Conservation (phyloP, 1,140 invertebrate genomes). For the Drosophila triauraria region DNA sequence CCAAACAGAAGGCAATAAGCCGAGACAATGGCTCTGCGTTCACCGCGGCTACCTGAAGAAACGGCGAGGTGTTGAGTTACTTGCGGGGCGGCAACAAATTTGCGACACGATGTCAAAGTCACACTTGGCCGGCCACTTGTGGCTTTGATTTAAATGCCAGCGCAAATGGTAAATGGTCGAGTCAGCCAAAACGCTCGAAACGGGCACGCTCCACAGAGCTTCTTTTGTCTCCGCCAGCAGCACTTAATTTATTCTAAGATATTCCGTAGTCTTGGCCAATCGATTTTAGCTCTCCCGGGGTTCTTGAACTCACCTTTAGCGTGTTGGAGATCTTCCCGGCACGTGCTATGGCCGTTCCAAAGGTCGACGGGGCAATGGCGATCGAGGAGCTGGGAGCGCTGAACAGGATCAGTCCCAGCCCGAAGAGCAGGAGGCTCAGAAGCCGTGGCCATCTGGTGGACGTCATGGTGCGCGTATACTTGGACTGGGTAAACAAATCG, state of each 20-base stretch:
- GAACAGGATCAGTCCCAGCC: conserved; percentile 41
- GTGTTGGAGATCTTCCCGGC: conserved; percentile 87
- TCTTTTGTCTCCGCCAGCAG: conserved; percentile 16
- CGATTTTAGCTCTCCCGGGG: neutral
- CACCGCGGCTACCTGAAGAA: conserved; percentile 36
- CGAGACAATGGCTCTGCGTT: conserved; percentile 48
- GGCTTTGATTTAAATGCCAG: conserved; percentile 55
- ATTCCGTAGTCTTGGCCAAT: neutral
- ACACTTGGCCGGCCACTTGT: conserved; percentile 23
- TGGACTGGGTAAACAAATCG: conserved; percentile 59
- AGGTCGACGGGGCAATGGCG: conserved; percentile 87
- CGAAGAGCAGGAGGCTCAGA: conserved; percentile 44
- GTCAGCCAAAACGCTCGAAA: conserved; percentile 56
- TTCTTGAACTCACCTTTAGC: conserved; percentile 85
- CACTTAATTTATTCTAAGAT: conserved; percentile 36
- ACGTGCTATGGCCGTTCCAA: conserved; percentile 87
- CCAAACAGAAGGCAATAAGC: conserved; percentile 20
- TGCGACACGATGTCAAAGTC: conserved; percentile 74
- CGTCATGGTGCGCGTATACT: conserved; percentile 54
- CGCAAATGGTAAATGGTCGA: conserved; percentile 25
- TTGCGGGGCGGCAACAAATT: conserved; percentile 60
- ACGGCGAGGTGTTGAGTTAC: conserved; percentile 45
- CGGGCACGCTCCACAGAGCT: conserved; percentile 57
- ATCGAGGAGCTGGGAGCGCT: conserved; percentile 62
- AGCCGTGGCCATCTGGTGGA: conserved; percentile 43